These are phyloP conservation scores for Murina feae DNA, from an alignment of 2,113 vertebrate species.

Conservation along the genomic window DNA sequence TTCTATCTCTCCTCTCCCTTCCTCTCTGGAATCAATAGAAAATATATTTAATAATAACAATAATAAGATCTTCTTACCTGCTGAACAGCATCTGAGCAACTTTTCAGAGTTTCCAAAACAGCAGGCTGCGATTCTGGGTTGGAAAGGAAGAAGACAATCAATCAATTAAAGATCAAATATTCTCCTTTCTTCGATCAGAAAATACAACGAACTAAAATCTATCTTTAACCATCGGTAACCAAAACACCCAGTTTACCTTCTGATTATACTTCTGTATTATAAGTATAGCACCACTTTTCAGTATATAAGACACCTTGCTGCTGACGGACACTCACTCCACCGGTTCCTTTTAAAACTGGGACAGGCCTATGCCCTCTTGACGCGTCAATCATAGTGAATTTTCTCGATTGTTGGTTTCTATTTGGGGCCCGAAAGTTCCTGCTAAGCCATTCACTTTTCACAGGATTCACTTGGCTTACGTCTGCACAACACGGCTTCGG, in stretches of 20 bases:
- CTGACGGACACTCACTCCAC: background rate
- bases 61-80: slow-evolving; percentile 71
- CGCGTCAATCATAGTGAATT: background rate
- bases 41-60: too few species aligned
- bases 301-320: background rate
- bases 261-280: background rate
- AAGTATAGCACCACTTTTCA: background rate
- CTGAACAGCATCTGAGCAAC: slow-evolving; percentile 73
- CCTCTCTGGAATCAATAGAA: too few species aligned
- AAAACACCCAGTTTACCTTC: background rate
- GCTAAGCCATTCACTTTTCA: background rate
- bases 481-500: background rate
- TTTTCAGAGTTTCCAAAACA: slow-evolving; percentile 76
- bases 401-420: background rate
- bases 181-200: slow-evolving; percentile 7
- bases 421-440: background rate
- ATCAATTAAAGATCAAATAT: background rate
- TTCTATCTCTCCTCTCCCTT: too few species aligned
- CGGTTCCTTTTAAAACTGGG: background rate
- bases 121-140: slow-evolving; percentile 82
- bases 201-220: background rate
- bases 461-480: background rate
- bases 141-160: slow-evolving; percentile 64
- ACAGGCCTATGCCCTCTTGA: background rate
- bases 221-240: background rate